Evolutionary conservation across 2,888 invertebrate species (phyloP), one percentile per base, ranked within the genome.

Genomic region (Cerastoderma edule): DNA sequence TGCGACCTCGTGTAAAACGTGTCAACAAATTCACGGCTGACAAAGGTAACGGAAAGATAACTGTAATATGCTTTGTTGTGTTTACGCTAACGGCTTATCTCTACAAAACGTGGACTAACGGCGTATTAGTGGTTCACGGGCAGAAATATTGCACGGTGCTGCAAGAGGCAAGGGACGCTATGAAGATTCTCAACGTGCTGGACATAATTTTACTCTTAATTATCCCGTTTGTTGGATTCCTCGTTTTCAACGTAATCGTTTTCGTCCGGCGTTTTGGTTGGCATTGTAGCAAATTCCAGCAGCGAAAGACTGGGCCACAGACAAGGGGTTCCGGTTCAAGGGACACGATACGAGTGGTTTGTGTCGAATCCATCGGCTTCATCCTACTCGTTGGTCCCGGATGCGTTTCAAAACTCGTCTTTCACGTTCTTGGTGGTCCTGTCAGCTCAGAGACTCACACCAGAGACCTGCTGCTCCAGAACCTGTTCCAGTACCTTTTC

Each of bases 51-150:
- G 84, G 86, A 5, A 83, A 83, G 27, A 75, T 81, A 8, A 66
- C 78, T 13, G 79, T 84, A 0, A 69, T 83, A 32, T 84, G 77
- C 13, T 57, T 86, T 8, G 74, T 81, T 3, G 69, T 87, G 6
- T 82, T 87, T 60, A 75, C 84, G 19, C 84, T 88, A 67, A 87
- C 87, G 6, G 73, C 85, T 5, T 87, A 87, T 72, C 75, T 87
- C 19, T 89, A 88, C 78, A 88, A 88, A 68, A 87, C 88, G 2
- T 88, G 88, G 88, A 89, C 88, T 6, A 80, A 88, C 60, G 84
- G 85, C 6, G 67, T 83, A 16, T 54, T 83, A 16, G 70, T 54
- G 2, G 71, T 83, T 13, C 30, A 66, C 8, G 83, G 81, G n/a
- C 44, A 57, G 6, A 72, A 67, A 6, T 76, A 83, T 27, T 88